A percentile compares a stretch with the other conserved stretches of the same genome.
These are phyloP conservation scores for Amphiprion percula DNA, from an alignment of 2,113 vertebrate species.

Conservation along the genomic window DNA sequence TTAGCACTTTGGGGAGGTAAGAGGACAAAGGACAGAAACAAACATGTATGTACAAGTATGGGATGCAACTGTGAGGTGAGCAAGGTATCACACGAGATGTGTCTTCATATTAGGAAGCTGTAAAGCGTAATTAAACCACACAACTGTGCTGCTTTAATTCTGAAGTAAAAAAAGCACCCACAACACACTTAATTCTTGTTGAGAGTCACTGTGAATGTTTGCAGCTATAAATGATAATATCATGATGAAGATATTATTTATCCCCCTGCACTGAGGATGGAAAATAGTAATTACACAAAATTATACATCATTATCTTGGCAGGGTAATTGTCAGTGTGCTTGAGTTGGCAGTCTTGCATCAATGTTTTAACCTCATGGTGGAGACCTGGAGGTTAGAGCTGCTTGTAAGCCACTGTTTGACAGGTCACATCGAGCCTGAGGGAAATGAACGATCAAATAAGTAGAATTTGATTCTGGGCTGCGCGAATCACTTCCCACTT, in stretches of 20 bases:
- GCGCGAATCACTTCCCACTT: background rate
- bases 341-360: constrained; percentile 13
- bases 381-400: background rate
- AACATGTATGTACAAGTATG: background rate
- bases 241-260: constrained; percentile 34
- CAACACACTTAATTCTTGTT: background rate
- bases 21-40: background rate
- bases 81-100: constrained; percentile 6
- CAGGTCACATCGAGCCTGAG: constrained; percentile 12
- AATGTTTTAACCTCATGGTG: constrained; percentile 8
- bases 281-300: constrained; percentile 64
- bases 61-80: background rate
- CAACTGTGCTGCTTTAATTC: background rate
- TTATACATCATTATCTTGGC: constrained; percentile 57
- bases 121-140: constrained; percentile 11
- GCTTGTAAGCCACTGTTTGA: constrained; percentile 3
- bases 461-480: background rate
- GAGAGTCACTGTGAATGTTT: constrained; percentile 18
- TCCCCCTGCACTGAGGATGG: background rate
- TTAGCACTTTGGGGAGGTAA: background rate
- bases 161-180: constrained; percentile 14
- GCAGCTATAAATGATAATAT: constrained; percentile 14
- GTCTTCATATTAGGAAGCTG: constrained; percentile 2
- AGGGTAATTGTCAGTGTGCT: constrained; percentile 32
- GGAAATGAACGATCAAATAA: background rate